Base-by-base conservation (phyloP, 2,113 vertebrate species). In the Tragelaphus strepsiceros region DNA sequence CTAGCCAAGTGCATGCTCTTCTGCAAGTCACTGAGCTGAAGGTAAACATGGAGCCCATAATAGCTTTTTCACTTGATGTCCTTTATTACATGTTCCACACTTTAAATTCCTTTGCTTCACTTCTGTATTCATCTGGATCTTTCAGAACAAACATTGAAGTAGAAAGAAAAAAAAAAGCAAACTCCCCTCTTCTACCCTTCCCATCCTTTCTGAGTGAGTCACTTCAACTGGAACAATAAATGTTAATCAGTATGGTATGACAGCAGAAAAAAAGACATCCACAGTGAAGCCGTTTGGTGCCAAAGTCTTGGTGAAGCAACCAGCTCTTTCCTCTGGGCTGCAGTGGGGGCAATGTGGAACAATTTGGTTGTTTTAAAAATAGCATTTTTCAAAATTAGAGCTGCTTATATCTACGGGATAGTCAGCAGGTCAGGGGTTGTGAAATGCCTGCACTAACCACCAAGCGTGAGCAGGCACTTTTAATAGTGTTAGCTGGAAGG, bases 321-420 rank as follows among this genome's bases (percentile, higher is more conserved):
- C 61, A 92, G 81, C 83, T 98, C 64, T 94, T 95, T 98, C 94
- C 95, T 54, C 92, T 98, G 92, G 97, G 77, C 62, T 98, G 61
- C 56, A 91, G 95, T 92, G 92, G 93, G 94, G 98, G 67, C 46
- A 86, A 93, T 71, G 88, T 98, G 96, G 98, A 97, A 98, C 90
- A 91, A 56, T 94, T 95, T 95, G 90, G 82, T 97, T 98, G 94
- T 97, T 98, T 98, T 99, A 98, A 98, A 98, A 98, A 98, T 97
- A 88, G 83, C 88, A 93, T 98, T 98, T 98, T 88, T 96, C 30
- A 97, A 98, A 98, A 95, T 54, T 16, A 54, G 94, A 97, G 95
- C 88, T 97, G 88, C 71, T 96, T 82, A 84, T 95, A 92, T 90
- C 95, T 96, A 78, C 39, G 54, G 95, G 94, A 96, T 81, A 78